Conservation (phyloP, 2,888 invertebrate species). For the Pristionchus arcanus region DNA sequence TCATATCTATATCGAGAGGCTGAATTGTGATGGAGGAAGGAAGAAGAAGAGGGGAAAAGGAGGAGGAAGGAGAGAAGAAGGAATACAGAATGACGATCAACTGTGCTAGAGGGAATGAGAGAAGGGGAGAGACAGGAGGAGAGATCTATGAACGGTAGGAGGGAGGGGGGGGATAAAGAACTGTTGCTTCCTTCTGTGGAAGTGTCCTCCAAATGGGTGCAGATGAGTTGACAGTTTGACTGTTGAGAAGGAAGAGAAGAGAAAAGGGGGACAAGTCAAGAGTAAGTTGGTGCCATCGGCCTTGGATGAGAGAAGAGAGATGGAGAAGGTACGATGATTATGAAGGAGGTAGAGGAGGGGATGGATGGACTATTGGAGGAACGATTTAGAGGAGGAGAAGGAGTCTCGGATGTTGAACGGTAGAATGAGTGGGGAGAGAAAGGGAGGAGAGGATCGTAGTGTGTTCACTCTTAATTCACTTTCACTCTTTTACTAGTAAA, state of each 20-base stretch:
- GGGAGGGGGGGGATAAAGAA: neutral
- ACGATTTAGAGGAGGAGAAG: neutral
- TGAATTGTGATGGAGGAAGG: neutral
- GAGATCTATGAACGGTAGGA: neutral
- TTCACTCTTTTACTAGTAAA: constrained; percentile 49
- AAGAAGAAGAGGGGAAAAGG: neutral
- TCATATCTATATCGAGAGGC: constrained; percentile 28
- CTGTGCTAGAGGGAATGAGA: constrained; percentile 2
- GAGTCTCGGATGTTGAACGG: constrained; percentile 15
- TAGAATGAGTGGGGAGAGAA: constrained; percentile 13
- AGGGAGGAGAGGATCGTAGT: constrained; percentile 23
- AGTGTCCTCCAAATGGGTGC: constrained; percentile 42
- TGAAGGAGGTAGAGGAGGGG: constrained; percentile 27
- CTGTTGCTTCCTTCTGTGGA: neutral
- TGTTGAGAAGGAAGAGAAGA: constrained; percentile 34
- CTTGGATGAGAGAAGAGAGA: constrained; percentile 25
- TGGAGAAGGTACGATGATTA: neutral
- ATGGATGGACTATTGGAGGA: constrained; percentile 20
- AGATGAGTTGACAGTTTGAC: constrained; percentile 1
- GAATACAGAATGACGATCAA: constrained; percentile 36
- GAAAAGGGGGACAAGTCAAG: constrained; percentile 9
- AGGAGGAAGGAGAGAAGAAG: neutral
- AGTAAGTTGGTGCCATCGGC: constrained; percentile 2
- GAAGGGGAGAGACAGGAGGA: neutral
- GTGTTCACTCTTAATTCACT: constrained; percentile 49